A percentile compares a stretch with the other conserved stretches of the same genome.
These are phyloP conservation scores for Enteromius anoplus DNA, from an alignment of 2,797 vertebrate species.

Conservation along the genomic window DNA sequence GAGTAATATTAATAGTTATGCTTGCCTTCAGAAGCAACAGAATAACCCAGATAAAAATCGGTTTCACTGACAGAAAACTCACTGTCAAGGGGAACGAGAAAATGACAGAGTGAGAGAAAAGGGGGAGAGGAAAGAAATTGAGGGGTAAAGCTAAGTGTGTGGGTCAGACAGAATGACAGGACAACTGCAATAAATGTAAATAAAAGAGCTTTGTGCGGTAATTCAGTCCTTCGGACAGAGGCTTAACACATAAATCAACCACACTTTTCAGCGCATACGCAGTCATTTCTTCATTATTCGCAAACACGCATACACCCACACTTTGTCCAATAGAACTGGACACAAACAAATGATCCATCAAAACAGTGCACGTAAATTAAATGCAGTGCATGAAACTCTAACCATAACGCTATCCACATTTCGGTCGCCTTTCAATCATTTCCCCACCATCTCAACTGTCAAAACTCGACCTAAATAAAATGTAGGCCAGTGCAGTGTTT, in stretches of 20 bases:
- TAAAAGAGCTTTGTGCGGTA: conserved; percentile 69
- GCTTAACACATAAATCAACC: conserved; percentile 68
- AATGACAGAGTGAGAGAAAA: conserved; percentile 30
- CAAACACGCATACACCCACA: conserved; percentile 12
- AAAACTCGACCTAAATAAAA: conserved; percentile 49
- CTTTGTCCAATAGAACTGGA: conserved; percentile 1
- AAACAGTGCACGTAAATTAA: neutral
- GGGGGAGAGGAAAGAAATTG: neutral
- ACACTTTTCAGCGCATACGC: conserved; percentile 16
- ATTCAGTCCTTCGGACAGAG: conserved; percentile 66
- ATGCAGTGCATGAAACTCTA: conserved; percentile 14
- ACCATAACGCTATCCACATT: conserved; percentile 1
- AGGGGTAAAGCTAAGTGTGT: conserved; percentile 54
- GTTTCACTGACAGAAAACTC: conserved; percentile 39
- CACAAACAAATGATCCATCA: conserved; percentile 22
- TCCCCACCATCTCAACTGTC: conserved; percentile 37
- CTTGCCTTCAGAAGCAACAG: conserved; percentile 4
- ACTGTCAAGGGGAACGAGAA: conserved; percentile 28
- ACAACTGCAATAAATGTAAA: conserved; percentile 67
- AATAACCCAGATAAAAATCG: conserved; percentile 3
- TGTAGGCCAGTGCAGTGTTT: conserved; percentile 46
- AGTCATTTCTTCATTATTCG: conserved; percentile 28
- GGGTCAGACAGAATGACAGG: conserved; percentile 66
- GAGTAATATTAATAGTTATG: neutral
- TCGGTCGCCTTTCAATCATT: conserved; percentile 1